Evolutionary conservation across 2,888 invertebrate species (phyloP).

Genomic region (Idaea biselata): DNA sequence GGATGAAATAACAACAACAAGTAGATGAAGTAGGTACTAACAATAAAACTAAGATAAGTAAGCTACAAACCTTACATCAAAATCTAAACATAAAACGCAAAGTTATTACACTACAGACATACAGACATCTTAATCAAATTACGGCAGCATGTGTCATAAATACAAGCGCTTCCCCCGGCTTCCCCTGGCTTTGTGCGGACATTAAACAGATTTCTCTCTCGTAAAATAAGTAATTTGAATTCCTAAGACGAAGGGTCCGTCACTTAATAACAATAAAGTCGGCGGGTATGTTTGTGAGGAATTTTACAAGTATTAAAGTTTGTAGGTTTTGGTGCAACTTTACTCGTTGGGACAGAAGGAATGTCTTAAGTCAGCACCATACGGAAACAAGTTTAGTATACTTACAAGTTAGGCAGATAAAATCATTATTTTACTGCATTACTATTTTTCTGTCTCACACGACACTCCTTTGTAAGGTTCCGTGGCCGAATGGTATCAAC

Average conservation of each 20-base stretch:
- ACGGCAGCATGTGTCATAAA: slow-evolving; percentile 16
- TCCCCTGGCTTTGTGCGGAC: slow-evolving; percentile 42
- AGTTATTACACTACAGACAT: slow-evolving; percentile 19
- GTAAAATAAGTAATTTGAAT: slow-evolving; percentile 78
- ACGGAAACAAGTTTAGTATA: background rate
- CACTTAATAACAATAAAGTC: slow-evolving; percentile 37
- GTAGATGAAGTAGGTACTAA: background rate
- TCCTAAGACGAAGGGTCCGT: slow-evolving; percentile 53
- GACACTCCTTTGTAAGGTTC: too few species aligned
- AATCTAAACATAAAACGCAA: slow-evolving; percentile 12
- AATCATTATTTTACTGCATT: too few species aligned
- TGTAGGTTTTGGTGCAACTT: background rate
- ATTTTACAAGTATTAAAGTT: slow-evolving; percentile 18
- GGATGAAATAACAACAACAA: background rate
- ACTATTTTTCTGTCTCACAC: too few species aligned
- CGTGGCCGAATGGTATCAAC: too few species aligned
- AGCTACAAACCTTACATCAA: background rate
- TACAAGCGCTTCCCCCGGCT: slow-evolving; percentile 16
- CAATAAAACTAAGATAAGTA: background rate
- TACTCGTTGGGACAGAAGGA: background rate
- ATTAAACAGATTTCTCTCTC: slow-evolving; percentile 73
- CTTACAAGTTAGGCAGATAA: background rate
- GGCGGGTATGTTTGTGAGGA: slow-evolving; percentile 23
- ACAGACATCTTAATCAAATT: slow-evolving; percentile 32
- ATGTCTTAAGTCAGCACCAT: background rate